These are phyloP conservation scores for Eleginops maclovinus DNA, from an alignment of 2,113 vertebrate genomes.

Conservation along the genomic window DNA sequence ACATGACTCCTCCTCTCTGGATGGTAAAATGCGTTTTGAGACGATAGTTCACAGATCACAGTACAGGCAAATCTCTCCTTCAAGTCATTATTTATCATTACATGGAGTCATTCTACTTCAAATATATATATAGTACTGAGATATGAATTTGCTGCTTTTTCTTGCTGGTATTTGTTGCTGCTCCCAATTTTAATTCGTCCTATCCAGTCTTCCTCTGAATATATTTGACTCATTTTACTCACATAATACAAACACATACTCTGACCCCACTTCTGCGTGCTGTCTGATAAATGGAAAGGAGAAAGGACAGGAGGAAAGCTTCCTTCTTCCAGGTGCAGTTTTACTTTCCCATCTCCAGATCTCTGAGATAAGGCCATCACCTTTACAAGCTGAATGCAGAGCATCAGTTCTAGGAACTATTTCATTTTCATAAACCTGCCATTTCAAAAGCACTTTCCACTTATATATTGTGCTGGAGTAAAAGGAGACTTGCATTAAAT, in stretches of 20 bases:
- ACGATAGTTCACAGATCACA: background rate
- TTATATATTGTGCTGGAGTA: constrained; percentile 3
- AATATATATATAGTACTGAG: too few relatives aligned
- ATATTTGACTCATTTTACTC: background rate
- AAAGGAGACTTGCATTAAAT: constrained; percentile 61
- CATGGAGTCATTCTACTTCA: too few relatives aligned
- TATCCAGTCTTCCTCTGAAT: background rate
- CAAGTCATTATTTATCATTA: too few relatives aligned
- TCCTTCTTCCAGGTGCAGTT: background rate
- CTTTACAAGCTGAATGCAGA: constrained; percentile 17
- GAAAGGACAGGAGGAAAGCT: background rate
- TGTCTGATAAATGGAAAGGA: constrained; percentile 5
- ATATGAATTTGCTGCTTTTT: too few relatives aligned
- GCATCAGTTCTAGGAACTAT: constrained; percentile 36
- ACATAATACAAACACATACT: background rate
- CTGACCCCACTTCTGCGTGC: background rate
- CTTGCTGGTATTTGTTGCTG: too few relatives aligned
- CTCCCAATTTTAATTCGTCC: background rate
- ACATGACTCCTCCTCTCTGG: background rate
- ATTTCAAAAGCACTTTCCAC: constrained; percentile 24
- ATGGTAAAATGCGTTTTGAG: background rate
- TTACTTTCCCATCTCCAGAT: background rate
- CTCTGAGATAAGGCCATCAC: constrained; percentile 9
- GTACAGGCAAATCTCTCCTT: background rate
- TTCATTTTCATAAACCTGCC: constrained; percentile 53